A percentile compares a stretch with the other conserved stretches of the same genome.
Evolutionary conservation across 2,888 invertebrate species (phyloP).

Genomic region (Chrysomela aeneicollis): DNA sequence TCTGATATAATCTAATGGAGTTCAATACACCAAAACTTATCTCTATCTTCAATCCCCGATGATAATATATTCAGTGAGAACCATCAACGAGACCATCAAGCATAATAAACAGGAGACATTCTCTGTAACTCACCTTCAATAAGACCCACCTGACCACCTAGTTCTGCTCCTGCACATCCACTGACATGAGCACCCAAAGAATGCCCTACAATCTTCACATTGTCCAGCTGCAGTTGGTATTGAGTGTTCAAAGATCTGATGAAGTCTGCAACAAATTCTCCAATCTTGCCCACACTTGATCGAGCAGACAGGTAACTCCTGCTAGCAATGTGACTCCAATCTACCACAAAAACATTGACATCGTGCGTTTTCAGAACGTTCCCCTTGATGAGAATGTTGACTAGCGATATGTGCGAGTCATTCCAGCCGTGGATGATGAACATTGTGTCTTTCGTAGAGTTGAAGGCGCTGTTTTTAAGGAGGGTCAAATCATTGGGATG

Average conservation of each 20-base stretch:
- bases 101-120: too few relatives aligned
- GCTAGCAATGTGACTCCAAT: conserved; percentile 49
- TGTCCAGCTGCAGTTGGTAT: conserved; percentile 22
- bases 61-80: too few relatives aligned
- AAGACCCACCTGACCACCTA: conserved; percentile 40
- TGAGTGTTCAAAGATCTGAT: neutral
- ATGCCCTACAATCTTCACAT: conserved; percentile 39
- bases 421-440: conserved; percentile 55
- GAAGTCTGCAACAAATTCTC: conserved; percentile 40
- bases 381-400: conserved; percentile 45
- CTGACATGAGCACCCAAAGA: conserved; percentile 55
- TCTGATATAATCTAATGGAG: too few relatives aligned
- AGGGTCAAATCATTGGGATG: conserved; percentile 32
- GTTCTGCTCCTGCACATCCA: conserved; percentile 41
- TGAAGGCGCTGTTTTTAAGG: conserved; percentile 37
- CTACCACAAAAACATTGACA: conserved; percentile 55
- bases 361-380: conserved; percentile 45
- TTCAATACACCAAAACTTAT: too few relatives aligned
- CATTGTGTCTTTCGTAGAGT: conserved; percentile 42
- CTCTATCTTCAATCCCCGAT: too few relatives aligned
- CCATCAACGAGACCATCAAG: too few relatives aligned
- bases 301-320: conserved; percentile 39
- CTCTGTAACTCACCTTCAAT: conserved; percentile 42
- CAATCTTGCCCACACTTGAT: conserved; percentile 43
- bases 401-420: conserved; percentile 43